Conservation (phyloP, 2,888 invertebrate species). For the Ganaspis brasiliensis region DNA sequence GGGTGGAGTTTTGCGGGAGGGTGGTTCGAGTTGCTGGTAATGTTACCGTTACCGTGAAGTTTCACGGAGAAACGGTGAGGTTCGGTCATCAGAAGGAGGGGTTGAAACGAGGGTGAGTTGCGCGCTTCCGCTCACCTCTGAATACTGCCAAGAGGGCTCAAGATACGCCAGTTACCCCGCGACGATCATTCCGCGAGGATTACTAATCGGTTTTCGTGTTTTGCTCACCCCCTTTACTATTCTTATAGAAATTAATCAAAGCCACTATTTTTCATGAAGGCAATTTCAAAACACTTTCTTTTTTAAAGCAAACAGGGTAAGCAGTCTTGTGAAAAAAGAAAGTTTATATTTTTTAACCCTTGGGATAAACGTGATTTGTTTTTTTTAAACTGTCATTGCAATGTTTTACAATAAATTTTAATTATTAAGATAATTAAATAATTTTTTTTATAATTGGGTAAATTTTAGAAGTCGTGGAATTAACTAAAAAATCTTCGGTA, state of each 20-base stretch:
- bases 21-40: slow-evolving; percentile 50
- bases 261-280: neutral
- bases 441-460: too few relatives aligned
- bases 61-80: slow-evolving; percentile 47
- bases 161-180: slow-evolving; percentile 78
- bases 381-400: too few relatives aligned
- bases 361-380: too few relatives aligned
- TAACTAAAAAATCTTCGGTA: too few relatives aligned
- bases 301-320: slow-evolving; percentile 25
- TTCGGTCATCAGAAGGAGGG: slow-evolving; percentile 36
- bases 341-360: neutral
- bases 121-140: slow-evolving; percentile 70
- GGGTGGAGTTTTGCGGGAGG: slow-evolving; percentile 54
- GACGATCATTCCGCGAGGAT: slow-evolving; percentile 76
- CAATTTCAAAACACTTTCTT: neutral
- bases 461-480: too few relatives aligned
- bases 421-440: too few relatives aligned
- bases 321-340: slow-evolving; percentile 1
- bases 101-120: slow-evolving; percentile 64
- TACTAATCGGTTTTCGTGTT: slow-evolving; percentile 52
- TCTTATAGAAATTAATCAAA: neutral
- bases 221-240: neutral
- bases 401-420: too few relatives aligned
- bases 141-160: slow-evolving; percentile 61
- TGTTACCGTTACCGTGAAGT: slow-evolving; percentile 46